Evolutionary conservation across 2,113 vertebrate genomes (phyloP), one percentile per base, ranked within the genome.

Genomic region (Zingel zingel): DNA sequence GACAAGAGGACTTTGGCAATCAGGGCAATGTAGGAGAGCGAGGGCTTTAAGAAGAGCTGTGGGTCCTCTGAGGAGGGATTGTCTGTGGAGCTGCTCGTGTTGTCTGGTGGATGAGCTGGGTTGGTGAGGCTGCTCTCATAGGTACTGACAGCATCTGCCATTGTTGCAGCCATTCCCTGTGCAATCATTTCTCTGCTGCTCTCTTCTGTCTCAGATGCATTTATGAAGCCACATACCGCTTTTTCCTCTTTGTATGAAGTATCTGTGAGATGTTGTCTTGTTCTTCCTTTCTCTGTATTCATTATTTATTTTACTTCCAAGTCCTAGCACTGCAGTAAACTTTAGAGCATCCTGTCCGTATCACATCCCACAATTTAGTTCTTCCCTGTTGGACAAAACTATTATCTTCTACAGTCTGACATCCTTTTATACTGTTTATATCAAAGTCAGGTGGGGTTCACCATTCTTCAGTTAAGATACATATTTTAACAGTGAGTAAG

Each of bases 1-100:
- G 91, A 91, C 68, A 96, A 86, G 86, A 95, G 95, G 3, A 91
- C 92, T 30, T 94, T 95, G 82, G 88, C 91, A 65, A 95, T 95
- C 76, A 95, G 90, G 51, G 89, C 91, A 71, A 94, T 90, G 36
- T 94, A 95, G 50, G 93, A 94, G 10, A 93, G 86, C 0, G 83
- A 80, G 27, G 90, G 90, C 53, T 95, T 95, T 19, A 54, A 50
- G 48, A 54, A 21, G n/a, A 47, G 7, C 13, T 65, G 21, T 8
- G 48, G 3, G 21, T 77, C 43, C 10, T 61, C 27, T 50, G 58
- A 45, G 23, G 67, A 81, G 12, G 61, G 36, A 36, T 4, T 25
- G 8, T 63, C 67, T 45, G 69, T 62, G 27, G 43, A 69, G 45
- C 15, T 30, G 48, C 21, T 59, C 13, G 2, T 45, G 39, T 77